Evolutionary conservation across 2,888 invertebrate genomes (phyloP).

Genomic region (Kuschelorhynchus macadamiae): DNA sequence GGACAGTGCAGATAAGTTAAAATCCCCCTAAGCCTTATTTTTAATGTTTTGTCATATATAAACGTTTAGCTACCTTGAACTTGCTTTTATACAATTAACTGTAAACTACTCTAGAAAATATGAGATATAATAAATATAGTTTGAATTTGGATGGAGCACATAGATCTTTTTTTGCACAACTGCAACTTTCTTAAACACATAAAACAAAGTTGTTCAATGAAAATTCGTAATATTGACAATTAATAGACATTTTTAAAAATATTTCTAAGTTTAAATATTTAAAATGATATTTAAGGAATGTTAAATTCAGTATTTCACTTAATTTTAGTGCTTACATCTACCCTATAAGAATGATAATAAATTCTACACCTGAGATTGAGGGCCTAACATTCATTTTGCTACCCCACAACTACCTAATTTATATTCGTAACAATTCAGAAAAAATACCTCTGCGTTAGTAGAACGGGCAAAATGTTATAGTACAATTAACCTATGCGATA

Average conservation of each 20-base stretch:
- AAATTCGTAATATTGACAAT: conserved; percentile 40
- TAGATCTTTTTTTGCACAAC: no score
- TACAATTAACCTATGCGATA: conserved; percentile 65
- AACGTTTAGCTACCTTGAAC: no score
- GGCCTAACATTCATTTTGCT: conserved; percentile 64
- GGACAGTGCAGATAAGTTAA: no score
- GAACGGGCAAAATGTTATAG: conserved; percentile 62
- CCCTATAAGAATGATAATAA: conserved; percentile 51
- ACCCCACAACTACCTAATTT: conserved; percentile 59
- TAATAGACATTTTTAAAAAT: conserved; percentile 42
- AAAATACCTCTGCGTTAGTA: conserved; percentile 51
- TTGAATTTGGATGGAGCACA: no score
- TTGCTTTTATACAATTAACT: no score
- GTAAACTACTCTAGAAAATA: no score
- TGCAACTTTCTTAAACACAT: no score
- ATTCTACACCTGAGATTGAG: conserved; percentile 66
- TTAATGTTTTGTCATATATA: no score
- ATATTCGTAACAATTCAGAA: conserved; percentile 45
- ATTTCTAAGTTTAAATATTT: conserved; percentile 24
- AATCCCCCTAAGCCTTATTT: no score
- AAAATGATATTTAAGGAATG: conserved; percentile 54
- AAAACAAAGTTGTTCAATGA: conserved; percentile 9
- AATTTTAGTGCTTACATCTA: conserved; percentile 46
- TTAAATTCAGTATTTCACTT: conserved; percentile 52
- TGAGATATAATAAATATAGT: no score